Base-by-base conservation (phyloP, 2,113 vertebrate genomes). In the Phaetusa simplex region DNA sequence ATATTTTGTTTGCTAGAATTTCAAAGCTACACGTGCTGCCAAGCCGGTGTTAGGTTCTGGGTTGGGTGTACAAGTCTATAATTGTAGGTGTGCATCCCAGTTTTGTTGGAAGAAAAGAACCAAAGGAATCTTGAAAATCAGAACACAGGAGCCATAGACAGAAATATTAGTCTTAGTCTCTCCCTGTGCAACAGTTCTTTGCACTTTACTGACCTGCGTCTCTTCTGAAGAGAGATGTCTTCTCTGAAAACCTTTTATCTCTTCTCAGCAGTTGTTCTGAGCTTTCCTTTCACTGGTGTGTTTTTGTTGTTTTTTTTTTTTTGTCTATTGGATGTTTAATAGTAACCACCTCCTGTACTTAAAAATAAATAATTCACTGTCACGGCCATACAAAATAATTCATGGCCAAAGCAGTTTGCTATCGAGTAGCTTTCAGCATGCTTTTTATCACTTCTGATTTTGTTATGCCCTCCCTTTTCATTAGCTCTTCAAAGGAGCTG, bases 171-270 rank as follows among this genome's bases (percentile, higher is more conserved):
- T 40, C 49, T 22, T 43, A 42, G 13, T 40, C 49, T 79, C 32
- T 65, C 42, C 67, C 34, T 6, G 2, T 10, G 24, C 61, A 50
- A 21, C 13, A 12, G 4, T 67, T 69, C 42, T 74, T 34, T 32
- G 49, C 5, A 1, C 45, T 65, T 40, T 32, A 3, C 50, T 19
- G 59, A n/a, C 32, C 52, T 3, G 5, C 0, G 0, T 27, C 43
- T 65, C 66, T 36, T 73, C 34, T 8, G 32, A 49, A 12, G 50
- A 81, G 53, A 56, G 36, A 10, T 27, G 13, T 13, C 38, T 24
- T 23, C 81, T 32, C 71, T 78, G 77, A 23, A 89, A 78, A 10
- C 1, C 1, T 30, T 62, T 78, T 38, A 7, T 62, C 43, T 72
- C 70, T 27, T 66, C 76, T 50, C 82, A 52, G 71, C 66, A 36